phyloP scores from a whole-genome alignment of 1,140 invertebrate genomes.

The Euura lappo region DNA sequence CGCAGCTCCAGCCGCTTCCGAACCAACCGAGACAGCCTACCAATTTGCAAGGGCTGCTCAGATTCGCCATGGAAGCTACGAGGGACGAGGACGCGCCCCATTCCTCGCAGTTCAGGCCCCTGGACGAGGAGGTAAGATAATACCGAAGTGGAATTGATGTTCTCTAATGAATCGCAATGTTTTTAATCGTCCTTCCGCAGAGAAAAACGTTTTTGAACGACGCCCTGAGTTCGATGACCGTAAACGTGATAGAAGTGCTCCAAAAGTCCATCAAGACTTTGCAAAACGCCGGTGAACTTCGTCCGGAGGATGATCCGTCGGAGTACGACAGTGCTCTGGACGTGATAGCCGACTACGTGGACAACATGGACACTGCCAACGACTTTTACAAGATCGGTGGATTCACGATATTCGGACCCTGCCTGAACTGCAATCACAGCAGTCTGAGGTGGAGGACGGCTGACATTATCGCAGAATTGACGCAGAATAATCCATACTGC shows the following conservation, averaged over 20 bases:
- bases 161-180: background rate
- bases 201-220: slow-evolving; percentile 72
- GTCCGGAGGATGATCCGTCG: slow-evolving; percentile 60
- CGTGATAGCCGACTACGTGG: slow-evolving; percentile 68
- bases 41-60: slow-evolving; percentile 66
- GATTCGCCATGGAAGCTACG: slow-evolving; percentile 70
- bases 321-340: slow-evolving; percentile 67
- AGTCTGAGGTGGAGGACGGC: slow-evolving; percentile 68
- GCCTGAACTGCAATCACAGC: slow-evolving; percentile 67
- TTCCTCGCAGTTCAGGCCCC: slow-evolving; percentile 54
- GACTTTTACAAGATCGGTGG: slow-evolving; percentile 85
- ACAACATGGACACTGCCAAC: slow-evolving; percentile 76
- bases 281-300: slow-evolving; percentile 58
- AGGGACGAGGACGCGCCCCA: slow-evolving; percentile 63
- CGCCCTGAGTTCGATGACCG: slow-evolving; percentile 69
- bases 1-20: slow-evolving; percentile 13
- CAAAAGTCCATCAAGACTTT: slow-evolving; percentile 67
- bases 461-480: slow-evolving; percentile 73
- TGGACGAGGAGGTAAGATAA: slow-evolving; percentile 66
- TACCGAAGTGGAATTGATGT: background rate
- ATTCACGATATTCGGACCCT: slow-evolving; percentile 70
- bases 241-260: slow-evolving; percentile 70
- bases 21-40: slow-evolving; percentile 55
- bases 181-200: slow-evolving; percentile 56
- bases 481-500: slow-evolving; percentile 82